A percentile compares a stretch with the other conserved stretches of the same genome.
Conservation (phyloP, 2,888 invertebrate genomes). For the Anagyrus pseudococci region DNA sequence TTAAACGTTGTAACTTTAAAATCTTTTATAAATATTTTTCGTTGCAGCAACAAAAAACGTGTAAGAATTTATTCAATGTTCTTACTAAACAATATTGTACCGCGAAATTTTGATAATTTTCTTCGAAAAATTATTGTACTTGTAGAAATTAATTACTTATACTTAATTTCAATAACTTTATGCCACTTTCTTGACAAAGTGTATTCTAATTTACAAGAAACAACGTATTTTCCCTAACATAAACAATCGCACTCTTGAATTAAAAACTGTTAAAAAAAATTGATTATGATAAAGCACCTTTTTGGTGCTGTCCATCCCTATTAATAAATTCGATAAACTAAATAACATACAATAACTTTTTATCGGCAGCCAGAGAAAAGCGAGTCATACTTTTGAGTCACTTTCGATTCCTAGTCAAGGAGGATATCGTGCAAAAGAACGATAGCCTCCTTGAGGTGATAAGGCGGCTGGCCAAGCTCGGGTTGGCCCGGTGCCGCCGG, state of each 20-base stretch:
- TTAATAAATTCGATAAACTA: background rate
- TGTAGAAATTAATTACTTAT: too few species aligned
- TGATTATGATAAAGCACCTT: background rate
- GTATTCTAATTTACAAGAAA: background rate
- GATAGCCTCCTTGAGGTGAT: conserved; percentile 20
- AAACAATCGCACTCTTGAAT: background rate
- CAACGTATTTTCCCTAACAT: background rate
- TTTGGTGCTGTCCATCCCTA: too few species aligned
- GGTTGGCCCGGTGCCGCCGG: conserved; percentile 38
- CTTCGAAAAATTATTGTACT: background rate
- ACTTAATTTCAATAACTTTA: background rate
- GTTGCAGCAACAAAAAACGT: background rate
- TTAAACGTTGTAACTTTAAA: background rate
- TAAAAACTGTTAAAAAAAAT: background rate
- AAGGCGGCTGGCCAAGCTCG: background rate
- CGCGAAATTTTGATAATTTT: too few species aligned
- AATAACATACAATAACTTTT: background rate
- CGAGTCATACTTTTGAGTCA: background rate
- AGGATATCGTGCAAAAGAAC: conserved; percentile 27
- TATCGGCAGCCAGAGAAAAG: background rate
- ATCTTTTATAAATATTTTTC: background rate
- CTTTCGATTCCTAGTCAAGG: conserved; percentile 3
- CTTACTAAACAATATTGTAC: too few species aligned
- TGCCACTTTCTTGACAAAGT: background rate
- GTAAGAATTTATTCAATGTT: background rate